Conservation (phyloP, 2,113 vertebrate genomes). For the Eulacestoma nigropectus region DNA sequence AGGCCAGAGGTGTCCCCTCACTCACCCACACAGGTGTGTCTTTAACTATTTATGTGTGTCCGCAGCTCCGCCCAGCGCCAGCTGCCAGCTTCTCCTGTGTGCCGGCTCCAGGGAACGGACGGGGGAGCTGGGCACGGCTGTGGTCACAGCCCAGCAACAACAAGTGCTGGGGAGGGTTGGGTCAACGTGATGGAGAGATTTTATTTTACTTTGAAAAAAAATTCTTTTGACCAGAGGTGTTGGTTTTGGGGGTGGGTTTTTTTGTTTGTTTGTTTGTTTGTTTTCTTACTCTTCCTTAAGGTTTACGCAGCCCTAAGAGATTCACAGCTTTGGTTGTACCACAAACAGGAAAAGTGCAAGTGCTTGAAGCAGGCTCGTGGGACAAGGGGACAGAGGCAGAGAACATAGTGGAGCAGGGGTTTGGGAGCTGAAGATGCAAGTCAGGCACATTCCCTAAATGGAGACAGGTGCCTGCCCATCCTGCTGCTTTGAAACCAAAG, state of each 20-base stretch:
- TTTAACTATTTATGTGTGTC: not conserved
- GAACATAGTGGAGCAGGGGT: accelerated
- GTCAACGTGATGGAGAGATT: not conserved
- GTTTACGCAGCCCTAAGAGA: not conserved
- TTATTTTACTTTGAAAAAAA: not conserved
- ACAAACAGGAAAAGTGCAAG: not conserved
- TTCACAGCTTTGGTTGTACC: not conserved
- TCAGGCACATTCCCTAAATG: not conserved
- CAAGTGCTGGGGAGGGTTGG: accelerated
- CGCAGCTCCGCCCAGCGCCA: not conserved
- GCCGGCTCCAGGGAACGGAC: not conserved
- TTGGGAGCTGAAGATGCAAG: not conserved
- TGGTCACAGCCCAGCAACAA: not conserved
- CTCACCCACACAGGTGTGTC: accelerated
- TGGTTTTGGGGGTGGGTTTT: not conserved
- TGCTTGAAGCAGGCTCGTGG: accelerated
- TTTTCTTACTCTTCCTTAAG: not conserved
- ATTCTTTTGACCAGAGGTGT: not conserved
- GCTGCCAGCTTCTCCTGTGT: not conserved
- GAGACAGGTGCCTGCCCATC: not conserved
- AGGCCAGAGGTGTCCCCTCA: not conserved
- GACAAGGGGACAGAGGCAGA: not conserved
- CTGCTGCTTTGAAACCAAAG: not conserved
- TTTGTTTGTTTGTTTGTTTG: not conserved
- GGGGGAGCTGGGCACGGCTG: not conserved